Conservation (phyloP, 2,797 vertebrate species). For the Ptychadena robeensis region DNA sequence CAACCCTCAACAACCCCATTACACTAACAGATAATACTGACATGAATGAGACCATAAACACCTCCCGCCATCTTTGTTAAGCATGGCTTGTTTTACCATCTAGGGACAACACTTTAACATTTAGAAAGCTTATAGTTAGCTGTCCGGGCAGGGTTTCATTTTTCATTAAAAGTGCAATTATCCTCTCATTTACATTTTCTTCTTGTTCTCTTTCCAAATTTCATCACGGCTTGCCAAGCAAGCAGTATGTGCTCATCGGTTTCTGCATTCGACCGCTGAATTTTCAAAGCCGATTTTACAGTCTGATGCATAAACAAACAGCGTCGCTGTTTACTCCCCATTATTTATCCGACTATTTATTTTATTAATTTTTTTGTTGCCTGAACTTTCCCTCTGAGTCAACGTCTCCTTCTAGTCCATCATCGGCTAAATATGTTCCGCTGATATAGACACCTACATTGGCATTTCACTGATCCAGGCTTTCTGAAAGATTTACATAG, state of each 20-base stretch:
- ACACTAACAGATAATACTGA: background rate
- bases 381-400: constrained; percentile 54
- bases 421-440: constrained; percentile 59
- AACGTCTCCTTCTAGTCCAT: constrained; percentile 55
- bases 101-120: too few species aligned
- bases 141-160: background rate
- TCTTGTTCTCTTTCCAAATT: background rate
- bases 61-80: background rate
- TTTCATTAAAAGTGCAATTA: background rate
- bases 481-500: constrained; percentile 59
- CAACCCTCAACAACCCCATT: too few species aligned
- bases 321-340: background rate
- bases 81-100: background rate
- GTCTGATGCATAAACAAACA: constrained; percentile 7
- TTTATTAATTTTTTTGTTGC: background rate
- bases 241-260: background rate
- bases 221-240: background rate
- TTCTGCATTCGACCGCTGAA: background rate
- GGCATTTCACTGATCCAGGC: constrained; percentile 57
- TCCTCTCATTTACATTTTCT: background rate
- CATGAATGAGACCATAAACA: background rate
- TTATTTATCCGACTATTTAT: background rate
- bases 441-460: constrained; percentile 59
- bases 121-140: background rate
- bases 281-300: background rate